Conservation (phyloP, 1,140 invertebrate genomes). For the Zophobas atratus region DNA sequence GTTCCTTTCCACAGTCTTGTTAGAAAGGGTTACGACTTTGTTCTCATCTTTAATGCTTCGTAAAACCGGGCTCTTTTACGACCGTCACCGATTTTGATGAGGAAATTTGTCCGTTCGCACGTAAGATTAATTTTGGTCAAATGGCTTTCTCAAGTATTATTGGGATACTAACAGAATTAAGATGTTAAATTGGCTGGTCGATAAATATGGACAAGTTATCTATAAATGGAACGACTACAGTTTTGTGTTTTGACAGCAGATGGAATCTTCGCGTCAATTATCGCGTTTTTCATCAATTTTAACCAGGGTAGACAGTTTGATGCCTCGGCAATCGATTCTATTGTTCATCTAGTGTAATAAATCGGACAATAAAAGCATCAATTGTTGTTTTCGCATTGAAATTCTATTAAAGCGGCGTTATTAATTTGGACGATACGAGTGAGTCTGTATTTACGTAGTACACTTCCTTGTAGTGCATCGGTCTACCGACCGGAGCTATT, state of each 20-base stretch:
- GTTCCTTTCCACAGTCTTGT: constrained; percentile 42
- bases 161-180: constrained; percentile 47
- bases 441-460: neutral
- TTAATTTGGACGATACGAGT: constrained; percentile 14
- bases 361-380: constrained; percentile 23
- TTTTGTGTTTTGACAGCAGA: constrained; percentile 1
- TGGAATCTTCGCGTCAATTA: constrained; percentile 5
- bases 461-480: neutral
- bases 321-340: constrained; percentile 13
- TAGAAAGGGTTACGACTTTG: constrained; percentile 53
- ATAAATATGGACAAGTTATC: constrained; percentile 33
- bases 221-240: neutral
- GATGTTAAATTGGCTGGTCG: constrained; percentile 48
- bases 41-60: constrained; percentile 55
- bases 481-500: constrained; percentile 8
- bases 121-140: constrained; percentile 54
- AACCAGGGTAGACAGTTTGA: constrained; percentile 12
- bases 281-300: constrained; percentile 6
- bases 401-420: constrained; percentile 20
- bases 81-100: constrained; percentile 54
- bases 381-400: constrained; percentile 18
- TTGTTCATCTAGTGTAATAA: constrained; percentile 32
- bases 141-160: constrained; percentile 52
- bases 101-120: constrained; percentile 54
- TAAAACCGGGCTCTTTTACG: constrained; percentile 51